Conservation (phyloP, 2,888 invertebrate species). For the Machimus rusticus region DNA sequence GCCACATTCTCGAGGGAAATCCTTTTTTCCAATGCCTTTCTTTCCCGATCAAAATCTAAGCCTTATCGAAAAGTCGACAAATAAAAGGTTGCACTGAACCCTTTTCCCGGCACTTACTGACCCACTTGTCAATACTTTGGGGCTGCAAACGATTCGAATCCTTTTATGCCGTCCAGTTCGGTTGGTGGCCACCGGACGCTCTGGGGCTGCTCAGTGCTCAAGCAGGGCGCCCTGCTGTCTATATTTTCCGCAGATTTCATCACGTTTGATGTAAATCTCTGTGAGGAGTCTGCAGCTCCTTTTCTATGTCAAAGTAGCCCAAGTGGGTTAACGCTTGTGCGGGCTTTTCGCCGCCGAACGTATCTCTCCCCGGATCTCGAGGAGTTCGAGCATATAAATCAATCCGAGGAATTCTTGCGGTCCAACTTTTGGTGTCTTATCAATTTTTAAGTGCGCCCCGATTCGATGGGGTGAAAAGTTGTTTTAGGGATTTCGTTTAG, state of each 20-base stretch:
- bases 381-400: constrained; percentile 11
- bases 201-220: neutral
- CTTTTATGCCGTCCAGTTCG: constrained; percentile 1
- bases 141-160: neutral
- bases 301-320: neutral
- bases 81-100: neutral
- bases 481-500: neutral
- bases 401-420: constrained; percentile 4
- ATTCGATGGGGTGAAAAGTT: constrained; percentile 23
- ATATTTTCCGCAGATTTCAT: constrained; percentile 26
- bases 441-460: constrained; percentile 22
- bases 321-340: neutral
- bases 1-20: neutral
- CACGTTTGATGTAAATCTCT: constrained; percentile 18
- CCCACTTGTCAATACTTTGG: constrained; percentile 28
- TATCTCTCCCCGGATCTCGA: neutral
- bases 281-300: neutral
- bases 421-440: constrained; percentile 28
- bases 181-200: neutral
- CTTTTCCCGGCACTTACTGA: neutral
- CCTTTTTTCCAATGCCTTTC: neutral
- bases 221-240: neutral
- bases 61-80: constrained; percentile 23
- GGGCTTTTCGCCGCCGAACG: neutral
- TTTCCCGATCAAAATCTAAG: constrained; percentile 7